A percentile compares a stretch with the other conserved stretches of the same genome.
Evolutionary conservation across 2,888 invertebrate species (phyloP).

Genomic region (Dicycla oo): DNA sequence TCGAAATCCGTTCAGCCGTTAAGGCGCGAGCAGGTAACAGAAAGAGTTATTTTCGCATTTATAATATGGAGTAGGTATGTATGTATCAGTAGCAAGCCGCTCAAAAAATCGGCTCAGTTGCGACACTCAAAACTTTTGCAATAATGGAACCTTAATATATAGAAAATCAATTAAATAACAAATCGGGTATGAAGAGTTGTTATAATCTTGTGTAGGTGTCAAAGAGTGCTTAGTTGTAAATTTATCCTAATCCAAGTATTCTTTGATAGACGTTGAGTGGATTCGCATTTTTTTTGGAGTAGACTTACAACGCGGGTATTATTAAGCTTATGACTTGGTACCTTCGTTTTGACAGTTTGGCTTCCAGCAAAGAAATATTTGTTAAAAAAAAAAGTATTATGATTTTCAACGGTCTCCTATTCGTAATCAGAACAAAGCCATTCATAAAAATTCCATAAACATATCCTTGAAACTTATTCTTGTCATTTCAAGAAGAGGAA

Average conservation of each 20-base stretch:
- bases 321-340: not conserved
- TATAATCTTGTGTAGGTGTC: too few species aligned
- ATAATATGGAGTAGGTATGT: too few species aligned
- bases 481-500: slow-evolving; percentile 39
- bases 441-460: slow-evolving; percentile 45
- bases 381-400: too few species aligned
- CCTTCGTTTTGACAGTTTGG: not conserved
- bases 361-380: not conserved
- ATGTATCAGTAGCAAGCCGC: too few species aligned
- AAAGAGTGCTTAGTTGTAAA: too few species aligned
- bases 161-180: not conserved
- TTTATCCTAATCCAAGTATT: not conserved
- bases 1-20: too few species aligned
- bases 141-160: not conserved
- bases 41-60: too few species aligned
- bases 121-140: not conserved
- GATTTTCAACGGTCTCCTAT: not conserved
- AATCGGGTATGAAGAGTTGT: too few species aligned
- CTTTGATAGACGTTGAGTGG: slow-evolving; percentile 23
- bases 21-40: too few species aligned
- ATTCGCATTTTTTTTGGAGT: not conserved
- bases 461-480: slow-evolving; percentile 19
- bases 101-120: not conserved
- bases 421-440: slow-evolving; percentile 7
- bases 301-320: not conserved